Conservation (phyloP, 1,140 invertebrate genomes). For the Dendrolimus kikuchii region DNA sequence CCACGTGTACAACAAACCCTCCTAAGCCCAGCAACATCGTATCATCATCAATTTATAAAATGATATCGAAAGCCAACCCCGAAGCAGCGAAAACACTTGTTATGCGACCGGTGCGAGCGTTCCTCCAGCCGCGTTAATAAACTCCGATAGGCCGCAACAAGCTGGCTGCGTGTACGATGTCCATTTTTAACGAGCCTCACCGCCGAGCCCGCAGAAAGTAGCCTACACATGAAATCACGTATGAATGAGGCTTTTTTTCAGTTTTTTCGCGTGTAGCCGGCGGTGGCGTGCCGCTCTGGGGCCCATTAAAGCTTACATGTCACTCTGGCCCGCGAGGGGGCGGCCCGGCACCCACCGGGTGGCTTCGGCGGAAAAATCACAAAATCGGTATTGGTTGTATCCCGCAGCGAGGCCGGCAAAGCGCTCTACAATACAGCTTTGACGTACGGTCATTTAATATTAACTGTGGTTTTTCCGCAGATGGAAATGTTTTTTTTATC, state of each 20-base stretch:
- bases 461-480: slow-evolving; percentile 70
- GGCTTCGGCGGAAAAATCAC: slow-evolving; percentile 52
- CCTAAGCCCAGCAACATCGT: too few relatives aligned
- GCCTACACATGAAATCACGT: slow-evolving; percentile 70
- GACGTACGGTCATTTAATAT: slow-evolving; percentile 70
- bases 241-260: slow-evolving; percentile 67
- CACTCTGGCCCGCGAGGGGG: slow-evolving; percentile 37
- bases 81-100: slow-evolving; percentile 27
- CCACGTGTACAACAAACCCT: too few relatives aligned
- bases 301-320: slow-evolving; percentile 70
- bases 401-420: slow-evolving; percentile 50
- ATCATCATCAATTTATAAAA: slow-evolving; percentile 2
- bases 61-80: slow-evolving; percentile 5
- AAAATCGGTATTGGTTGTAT: slow-evolving; percentile 65
- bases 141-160: slow-evolving; percentile 64
- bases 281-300: slow-evolving; percentile 52
- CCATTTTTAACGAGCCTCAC: slow-evolving; percentile 68
- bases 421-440: slow-evolving; percentile 64
- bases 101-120: slow-evolving; percentile 33
- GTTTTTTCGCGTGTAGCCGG: slow-evolving; percentile 65
- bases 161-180: slow-evolving; percentile 50
- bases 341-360: slow-evolving; percentile 11
- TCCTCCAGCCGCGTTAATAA: slow-evolving; percentile 58
- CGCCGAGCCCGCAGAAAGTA: slow-evolving; percentile 64
- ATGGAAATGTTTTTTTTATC: slow-evolving; percentile 71